Evolutionary conservation across 2,113 vertebrate genomes (phyloP).

Genomic region (Corythornis vintsioides): DNA sequence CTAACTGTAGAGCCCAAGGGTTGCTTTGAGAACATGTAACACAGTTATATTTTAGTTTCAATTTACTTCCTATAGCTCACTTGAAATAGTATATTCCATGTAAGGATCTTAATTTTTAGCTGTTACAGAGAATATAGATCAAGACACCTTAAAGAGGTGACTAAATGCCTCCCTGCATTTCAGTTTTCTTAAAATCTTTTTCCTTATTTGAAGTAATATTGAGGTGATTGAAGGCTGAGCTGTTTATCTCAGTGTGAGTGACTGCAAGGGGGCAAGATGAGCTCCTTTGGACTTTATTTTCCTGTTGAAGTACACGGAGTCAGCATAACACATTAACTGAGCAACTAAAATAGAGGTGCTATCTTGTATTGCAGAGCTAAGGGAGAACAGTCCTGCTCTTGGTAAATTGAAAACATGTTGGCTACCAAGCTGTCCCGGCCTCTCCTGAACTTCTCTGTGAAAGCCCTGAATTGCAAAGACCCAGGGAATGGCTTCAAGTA

Average conservation of each 20-base stretch:
- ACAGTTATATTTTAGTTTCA: not conserved
- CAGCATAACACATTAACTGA: conserved; percentile 15
- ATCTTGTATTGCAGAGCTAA: conserved; percentile 68
- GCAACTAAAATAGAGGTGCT: not conserved
- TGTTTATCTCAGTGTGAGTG: not conserved
- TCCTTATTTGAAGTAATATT: not conserved
- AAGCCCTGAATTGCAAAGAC: conserved; percentile 43
- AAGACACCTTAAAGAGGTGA: not conserved
- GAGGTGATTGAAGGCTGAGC: not conserved
- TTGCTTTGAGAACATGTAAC: not conserved
- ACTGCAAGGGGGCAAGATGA: not conserved
- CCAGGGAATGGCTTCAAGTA: conserved; percentile 51
- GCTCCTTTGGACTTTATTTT: conserved; percentile 40
- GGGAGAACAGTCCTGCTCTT: not conserved
- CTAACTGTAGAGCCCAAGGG: not conserved
- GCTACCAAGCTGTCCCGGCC: conserved; percentile 64
- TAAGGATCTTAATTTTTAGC: not conserved
- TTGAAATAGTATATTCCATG: not conserved
- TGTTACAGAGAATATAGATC: not conserved
- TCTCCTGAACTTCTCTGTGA: conserved; percentile 56
- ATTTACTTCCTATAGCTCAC: not conserved
- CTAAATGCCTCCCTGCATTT: not conserved
- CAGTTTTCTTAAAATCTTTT: not conserved
- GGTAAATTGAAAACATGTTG: conserved; percentile 53
- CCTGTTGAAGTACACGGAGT: not conserved